Base-by-base conservation (phyloP, 2,113 vertebrate species). In the Podarcis raffonei region DNA sequence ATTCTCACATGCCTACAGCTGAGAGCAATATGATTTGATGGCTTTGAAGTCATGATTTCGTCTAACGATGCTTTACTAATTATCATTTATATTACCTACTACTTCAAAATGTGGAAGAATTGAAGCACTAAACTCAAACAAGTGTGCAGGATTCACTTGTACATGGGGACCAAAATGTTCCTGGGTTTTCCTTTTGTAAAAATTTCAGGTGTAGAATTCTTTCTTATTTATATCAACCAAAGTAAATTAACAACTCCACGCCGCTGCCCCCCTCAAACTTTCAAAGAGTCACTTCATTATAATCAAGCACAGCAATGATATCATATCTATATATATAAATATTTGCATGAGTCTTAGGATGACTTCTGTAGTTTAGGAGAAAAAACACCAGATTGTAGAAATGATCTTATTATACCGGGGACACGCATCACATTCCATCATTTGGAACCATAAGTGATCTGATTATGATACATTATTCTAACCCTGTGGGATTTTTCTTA, bases 281-380 rank as follows among this genome's bases (percentile, higher is more conserved):
- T 87, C 75, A 30, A 65, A 48, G 53, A 48, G 22, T 68, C 35
- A 30, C 32, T 76, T 65, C 8, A 37, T 78, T 37, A 76, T 69
- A 90, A 8, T 71, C 88, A 95, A 94, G 75, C 91, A 92, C 89
- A 92, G 59, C 59, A 89, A 75, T 35, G 81, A 5, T 66, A 87
- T 85, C 82, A 16, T 81, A 87, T 90, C n/a, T 42, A 83, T 35
- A 74, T n/a, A n/a, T 48, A 32, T 72, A 32, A 4, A 32, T 72
- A 72, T 75, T 78, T 72, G 9, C 18, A 37, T 72, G 65, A 57
- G 32, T 71, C 89, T 93, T 87, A 90, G 30, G 16, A 22, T 42
- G 35, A 90, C 89, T 78, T 22, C 12, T 86, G 35, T 74, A 82
- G 57, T 74, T 84, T 72, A 90, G 91, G 69, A 42, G 27, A 5